phyloP scores from a whole-genome alignment of 2,797 vertebrate genomes.

The Paedocypris micromegethes region DNA sequence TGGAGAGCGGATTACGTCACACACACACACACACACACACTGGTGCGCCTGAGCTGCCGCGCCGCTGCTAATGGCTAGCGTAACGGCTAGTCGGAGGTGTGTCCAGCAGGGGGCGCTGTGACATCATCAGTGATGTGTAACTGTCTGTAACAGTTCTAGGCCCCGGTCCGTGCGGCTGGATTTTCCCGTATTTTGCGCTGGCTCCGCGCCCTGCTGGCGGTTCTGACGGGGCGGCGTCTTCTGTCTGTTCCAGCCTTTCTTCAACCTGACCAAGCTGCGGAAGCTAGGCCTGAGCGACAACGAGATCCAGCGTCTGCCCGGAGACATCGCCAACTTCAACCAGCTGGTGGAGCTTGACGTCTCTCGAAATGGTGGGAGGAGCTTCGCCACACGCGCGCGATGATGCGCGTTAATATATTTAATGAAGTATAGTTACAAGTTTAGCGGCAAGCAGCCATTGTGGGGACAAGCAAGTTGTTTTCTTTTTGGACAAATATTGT shows the following conservation, averaged over 20 bases:
- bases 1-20: constrained; percentile 42
- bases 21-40: constrained; percentile 1
- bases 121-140: too few relatives aligned
- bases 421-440: too few relatives aligned
- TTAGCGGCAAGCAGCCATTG: too few relatives aligned
- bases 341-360: constrained; percentile 94
- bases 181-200: too few relatives aligned
- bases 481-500: too few relatives aligned
- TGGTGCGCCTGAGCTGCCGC: constrained; percentile 21
- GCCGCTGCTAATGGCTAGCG: constrained; percentile 26
- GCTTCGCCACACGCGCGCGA: background rate
- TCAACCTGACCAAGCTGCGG: constrained; percentile 90
- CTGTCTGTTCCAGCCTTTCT: constrained; percentile 83
- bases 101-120: too few relatives aligned
- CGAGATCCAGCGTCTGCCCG: constrained; percentile 91
- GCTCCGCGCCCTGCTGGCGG: too few relatives aligned
- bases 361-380: constrained; percentile 85
- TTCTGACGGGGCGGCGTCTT: background rate
- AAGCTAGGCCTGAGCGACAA: constrained; percentile 98
- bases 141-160: too few relatives aligned
- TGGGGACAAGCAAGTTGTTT: too few relatives aligned
- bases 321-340: constrained; percentile 97
- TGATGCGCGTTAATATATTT: too few relatives aligned
- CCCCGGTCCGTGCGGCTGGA: too few relatives aligned
- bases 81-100: too few relatives aligned